phyloP scores from a whole-genome alignment of 37 sponge, comb jelly and placozoan genomes.

The Sycon ciliatum region DNA sequence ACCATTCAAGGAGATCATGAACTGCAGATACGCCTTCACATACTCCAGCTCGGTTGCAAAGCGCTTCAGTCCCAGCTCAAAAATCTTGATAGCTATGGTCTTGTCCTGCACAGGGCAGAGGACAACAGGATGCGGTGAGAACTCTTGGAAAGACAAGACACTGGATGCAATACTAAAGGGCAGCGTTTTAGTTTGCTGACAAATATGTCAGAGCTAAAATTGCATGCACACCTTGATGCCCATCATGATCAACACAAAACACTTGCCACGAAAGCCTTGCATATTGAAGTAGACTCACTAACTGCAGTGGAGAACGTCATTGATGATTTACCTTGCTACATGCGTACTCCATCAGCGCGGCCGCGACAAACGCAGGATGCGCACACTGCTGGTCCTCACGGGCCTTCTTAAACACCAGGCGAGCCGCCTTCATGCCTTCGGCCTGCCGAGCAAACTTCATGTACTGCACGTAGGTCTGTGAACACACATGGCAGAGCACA shows the following conservation, averaged over 20 bases:
- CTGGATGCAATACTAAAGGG: neutral
- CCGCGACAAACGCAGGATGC: slow-evolving; percentile 81
- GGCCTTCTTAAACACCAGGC: slow-evolving; percentile 75
- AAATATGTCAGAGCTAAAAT: too few species aligned
- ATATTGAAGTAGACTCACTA: neutral
- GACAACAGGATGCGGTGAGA: neutral
- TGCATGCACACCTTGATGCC: too few species aligned
- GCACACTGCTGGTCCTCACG: slow-evolving; percentile 50
- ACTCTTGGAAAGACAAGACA: neutral
- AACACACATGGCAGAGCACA: neutral
- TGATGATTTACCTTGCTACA: slow-evolving; percentile 56
- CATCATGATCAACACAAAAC: neutral
- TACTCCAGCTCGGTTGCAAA: slow-evolving; percentile 65
- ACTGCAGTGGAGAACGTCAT: neutral
- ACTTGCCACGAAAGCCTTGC: neutral
- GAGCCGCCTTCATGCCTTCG: slow-evolving; percentile 70
- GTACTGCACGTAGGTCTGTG: slow-evolving; percentile 84
- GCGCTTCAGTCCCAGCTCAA: slow-evolving; percentile 88
- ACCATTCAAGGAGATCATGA: slow-evolving; percentile 84
- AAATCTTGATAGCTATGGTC: slow-evolving; percentile 80
- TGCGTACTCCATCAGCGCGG: slow-evolving; percentile 93
- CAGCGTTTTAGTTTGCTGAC: too few species aligned
- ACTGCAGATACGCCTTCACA: slow-evolving; percentile 66
- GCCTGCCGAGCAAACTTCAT: slow-evolving; percentile 79
- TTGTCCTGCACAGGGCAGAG: slow-evolving; percentile 37